Conservation (phyloP, 2,113 vertebrate genomes). For the Peromyscus polionotus region DNA sequence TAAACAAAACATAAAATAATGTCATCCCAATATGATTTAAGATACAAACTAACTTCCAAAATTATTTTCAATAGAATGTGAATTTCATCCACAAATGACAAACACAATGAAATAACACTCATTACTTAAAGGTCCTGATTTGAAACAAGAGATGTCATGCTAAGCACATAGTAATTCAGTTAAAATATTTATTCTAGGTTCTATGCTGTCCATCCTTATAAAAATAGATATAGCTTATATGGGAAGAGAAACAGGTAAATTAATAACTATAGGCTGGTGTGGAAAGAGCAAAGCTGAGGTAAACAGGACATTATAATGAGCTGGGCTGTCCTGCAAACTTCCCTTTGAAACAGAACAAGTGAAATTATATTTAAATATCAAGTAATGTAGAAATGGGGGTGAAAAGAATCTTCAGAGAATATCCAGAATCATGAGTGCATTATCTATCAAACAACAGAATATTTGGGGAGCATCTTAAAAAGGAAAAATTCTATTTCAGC, state of each 20-base stretch:
- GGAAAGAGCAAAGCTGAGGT: not conserved
- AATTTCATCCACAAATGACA: slow-evolving; percentile 4
- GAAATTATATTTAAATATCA: not conserved
- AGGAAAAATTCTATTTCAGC: not conserved
- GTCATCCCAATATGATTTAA: not conserved
- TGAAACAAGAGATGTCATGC: not conserved
- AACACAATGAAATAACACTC: not conserved
- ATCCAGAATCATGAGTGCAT: not conserved
- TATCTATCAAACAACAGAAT: not conserved
- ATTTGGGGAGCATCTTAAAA: not conserved
- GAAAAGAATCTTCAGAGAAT: not conserved
- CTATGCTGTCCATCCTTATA: not conserved
- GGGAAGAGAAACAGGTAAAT: not conserved
- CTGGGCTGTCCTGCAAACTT: not conserved
- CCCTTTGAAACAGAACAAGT: not conserved
- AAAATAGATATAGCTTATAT: slow-evolving; percentile 17
- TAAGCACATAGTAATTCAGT: slow-evolving; percentile 16
- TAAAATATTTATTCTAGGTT: not conserved
- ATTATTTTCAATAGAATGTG: not conserved
- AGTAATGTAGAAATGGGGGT: not conserved
- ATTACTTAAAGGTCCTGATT: not conserved
- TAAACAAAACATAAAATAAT: not conserved
- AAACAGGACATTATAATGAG: not conserved
- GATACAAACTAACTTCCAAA: not conserved
- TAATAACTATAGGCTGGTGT: not conserved